Evolutionary conservation across 2,113 vertebrate genomes (phyloP).

Genomic region (Gnathonemus echidnorhynchus): DNA sequence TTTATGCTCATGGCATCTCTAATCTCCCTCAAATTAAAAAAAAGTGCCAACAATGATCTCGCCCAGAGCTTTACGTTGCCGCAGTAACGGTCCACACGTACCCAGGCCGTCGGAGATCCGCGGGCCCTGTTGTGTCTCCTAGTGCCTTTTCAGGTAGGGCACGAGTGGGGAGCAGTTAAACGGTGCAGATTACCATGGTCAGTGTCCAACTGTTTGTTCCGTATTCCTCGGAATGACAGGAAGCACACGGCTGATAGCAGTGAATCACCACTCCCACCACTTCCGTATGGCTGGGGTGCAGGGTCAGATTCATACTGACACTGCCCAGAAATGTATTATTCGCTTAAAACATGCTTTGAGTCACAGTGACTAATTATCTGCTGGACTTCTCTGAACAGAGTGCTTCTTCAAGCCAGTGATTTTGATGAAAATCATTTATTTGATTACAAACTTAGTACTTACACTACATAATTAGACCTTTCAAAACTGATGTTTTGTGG

Average conservation of each 20-base stretch:
- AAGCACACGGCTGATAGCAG: neutral
- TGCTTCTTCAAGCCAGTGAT: neutral
- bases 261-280: neutral
- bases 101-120: neutral
- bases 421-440: neutral
- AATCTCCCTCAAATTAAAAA: neutral
- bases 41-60: neutral
- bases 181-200: neutral
- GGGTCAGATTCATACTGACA: neutral
- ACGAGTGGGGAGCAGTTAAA: neutral
- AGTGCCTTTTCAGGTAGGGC: neutral
- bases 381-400: neutral
- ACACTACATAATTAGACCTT: neutral
- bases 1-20: neutral
- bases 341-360: neutral
- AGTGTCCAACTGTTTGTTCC: neutral
- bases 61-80: neutral
- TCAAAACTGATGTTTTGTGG: neutral
- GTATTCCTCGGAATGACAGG: neutral
- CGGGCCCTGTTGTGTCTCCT: neutral
- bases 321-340: neutral
- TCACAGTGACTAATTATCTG: slow-evolving; percentile 9
- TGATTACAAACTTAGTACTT: neutral
- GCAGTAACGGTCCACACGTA: neutral
- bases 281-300: neutral